phyloP scores from a whole-genome alignment of 2,888 invertebrate species.

The Atethmia centrago region DNA sequence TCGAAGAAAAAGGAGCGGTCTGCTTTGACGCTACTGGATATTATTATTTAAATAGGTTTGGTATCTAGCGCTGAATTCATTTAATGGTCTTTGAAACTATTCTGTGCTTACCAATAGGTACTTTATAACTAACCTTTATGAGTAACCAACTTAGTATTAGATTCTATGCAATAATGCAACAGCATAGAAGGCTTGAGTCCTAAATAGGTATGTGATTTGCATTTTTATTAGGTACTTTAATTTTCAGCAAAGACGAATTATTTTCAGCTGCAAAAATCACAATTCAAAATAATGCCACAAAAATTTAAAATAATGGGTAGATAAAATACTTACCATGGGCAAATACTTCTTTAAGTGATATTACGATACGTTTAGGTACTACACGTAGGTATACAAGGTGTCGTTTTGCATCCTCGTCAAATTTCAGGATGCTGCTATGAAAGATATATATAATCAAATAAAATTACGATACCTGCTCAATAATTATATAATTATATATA shows the following conservation, averaged over 20 bases:
- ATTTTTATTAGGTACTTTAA: background rate
- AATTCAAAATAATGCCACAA: background rate
- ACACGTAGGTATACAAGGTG: too few species aligned
- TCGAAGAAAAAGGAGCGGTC: constrained; percentile 76
- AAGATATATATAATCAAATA: too few species aligned
- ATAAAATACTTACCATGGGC: background rate
- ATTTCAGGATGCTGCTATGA: too few species aligned
- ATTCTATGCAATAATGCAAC: background rate
- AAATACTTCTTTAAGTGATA: background rate
- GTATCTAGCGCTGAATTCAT: constrained; percentile 54
- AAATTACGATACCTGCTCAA: too few species aligned
- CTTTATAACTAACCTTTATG: background rate
- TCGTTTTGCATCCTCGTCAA: too few species aligned
- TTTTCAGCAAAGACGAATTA: background rate
- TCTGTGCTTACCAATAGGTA: background rate
- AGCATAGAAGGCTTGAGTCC: background rate
- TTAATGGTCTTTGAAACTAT: background rate
- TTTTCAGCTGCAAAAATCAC: background rate
- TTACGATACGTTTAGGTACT: too few species aligned
- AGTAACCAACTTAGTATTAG: background rate
- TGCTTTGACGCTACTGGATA: constrained; percentile 72
- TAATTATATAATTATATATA: too few species aligned
- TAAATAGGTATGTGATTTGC: background rate
- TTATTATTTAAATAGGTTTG: constrained; percentile 67
- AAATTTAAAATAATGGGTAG: background rate